Percentiles rank a stretch among this genome's conserved stretches.
phyloP scores from a whole-genome alignment of 2,888 invertebrate genomes.

The Sesamia inferens region DNA sequence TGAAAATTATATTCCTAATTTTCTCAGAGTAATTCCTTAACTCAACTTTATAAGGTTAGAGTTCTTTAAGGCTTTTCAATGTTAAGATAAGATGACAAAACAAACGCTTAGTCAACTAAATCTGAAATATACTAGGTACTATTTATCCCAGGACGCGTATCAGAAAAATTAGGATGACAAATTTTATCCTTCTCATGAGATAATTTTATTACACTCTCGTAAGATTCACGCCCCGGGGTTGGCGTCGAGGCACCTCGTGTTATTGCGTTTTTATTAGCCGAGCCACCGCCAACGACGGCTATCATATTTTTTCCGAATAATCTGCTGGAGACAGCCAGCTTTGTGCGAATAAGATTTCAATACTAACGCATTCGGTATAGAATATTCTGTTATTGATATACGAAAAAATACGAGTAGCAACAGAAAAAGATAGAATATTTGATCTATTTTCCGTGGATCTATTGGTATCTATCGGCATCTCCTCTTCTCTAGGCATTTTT shows the following conservation, averaged over 20 bases:
- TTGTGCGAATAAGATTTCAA: constrained; percentile 74
- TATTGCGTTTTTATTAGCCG: constrained; percentile 87
- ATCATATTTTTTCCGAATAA: constrained; percentile 82
- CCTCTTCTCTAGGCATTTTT: not conserved
- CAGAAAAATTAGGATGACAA: constrained; percentile 80
- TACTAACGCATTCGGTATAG: constrained; percentile 61
- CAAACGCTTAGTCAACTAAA: constrained; percentile 11
- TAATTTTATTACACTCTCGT: constrained; percentile 85
- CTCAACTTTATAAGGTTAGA: constrained; percentile 1
- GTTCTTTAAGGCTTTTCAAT: constrained; percentile 5
- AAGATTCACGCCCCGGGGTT: constrained; percentile 81
- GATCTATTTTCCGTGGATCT: not conserved
- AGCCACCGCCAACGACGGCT: constrained; percentile 73
- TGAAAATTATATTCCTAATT: constrained; percentile 19
- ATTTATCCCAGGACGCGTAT: constrained; percentile 56
- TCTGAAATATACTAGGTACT: constrained; percentile 32
- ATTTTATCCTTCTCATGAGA: constrained; percentile 81
- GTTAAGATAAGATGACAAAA: constrained; percentile 10
- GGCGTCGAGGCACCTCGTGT: constrained; percentile 74
- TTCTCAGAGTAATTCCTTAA: constrained; percentile 6
- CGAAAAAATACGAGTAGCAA: constrained; percentile 1
- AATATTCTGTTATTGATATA: constrained; percentile 35
- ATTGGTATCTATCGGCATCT: not conserved
- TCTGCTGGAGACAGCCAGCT: constrained; percentile 75
- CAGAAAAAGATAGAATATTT: constrained; percentile 10